These are phyloP conservation scores for Parthenolecanium corni DNA, from an alignment of 2,888 invertebrate genomes.

Conservation along the genomic window DNA sequence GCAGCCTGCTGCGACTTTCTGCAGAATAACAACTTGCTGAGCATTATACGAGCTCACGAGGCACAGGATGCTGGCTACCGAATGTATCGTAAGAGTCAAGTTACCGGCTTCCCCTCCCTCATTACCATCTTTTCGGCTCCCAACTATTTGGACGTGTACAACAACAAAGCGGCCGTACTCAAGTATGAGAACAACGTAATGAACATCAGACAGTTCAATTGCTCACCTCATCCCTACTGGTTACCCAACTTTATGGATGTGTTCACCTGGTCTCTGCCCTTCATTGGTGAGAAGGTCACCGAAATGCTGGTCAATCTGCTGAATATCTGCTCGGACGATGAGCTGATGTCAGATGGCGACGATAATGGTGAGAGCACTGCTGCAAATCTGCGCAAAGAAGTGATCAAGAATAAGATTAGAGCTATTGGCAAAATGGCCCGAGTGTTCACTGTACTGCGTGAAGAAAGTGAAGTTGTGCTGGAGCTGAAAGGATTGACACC, in stretches of 20 bases:
- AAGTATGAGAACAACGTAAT: constrained; percentile 99
- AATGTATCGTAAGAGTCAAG: constrained; percentile 99
- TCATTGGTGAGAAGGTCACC: constrained; percentile 99
- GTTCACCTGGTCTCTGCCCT: constrained; percentile 99
- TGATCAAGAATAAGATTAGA: constrained; percentile 97
- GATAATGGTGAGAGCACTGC: constrained; percentile 89
- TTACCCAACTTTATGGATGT: constrained; percentile 99
- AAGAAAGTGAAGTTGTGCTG: constrained; percentile 98
- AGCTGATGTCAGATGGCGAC: constrained; percentile 91
- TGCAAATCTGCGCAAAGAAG: constrained; percentile 94
- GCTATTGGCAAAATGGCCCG: constrained; percentile 99
- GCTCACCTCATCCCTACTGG: constrained; percentile 99
- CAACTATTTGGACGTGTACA: constrained; percentile 99
- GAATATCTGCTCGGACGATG: constrained; percentile 99
- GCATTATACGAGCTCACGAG: constrained; percentile 99
- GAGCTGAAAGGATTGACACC: constrained; percentile 98
- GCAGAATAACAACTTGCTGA: constrained; percentile 97
- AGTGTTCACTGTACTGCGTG: constrained; percentile 96
- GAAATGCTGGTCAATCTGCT: constrained; percentile 99
- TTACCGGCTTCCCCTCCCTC: constrained; percentile 97
- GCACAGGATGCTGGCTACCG: constrained; percentile 99
- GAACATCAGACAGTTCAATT: constrained; percentile 99
- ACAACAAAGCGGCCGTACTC: constrained; percentile 99
- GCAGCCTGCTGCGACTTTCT: constrained; percentile 99
- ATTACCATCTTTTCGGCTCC: constrained; percentile 99